Percentiles rank a stretch among this genome's conserved stretches.
Conservation (phyloP, 2,113 vertebrate species). For the Mellivora capensis region DNA sequence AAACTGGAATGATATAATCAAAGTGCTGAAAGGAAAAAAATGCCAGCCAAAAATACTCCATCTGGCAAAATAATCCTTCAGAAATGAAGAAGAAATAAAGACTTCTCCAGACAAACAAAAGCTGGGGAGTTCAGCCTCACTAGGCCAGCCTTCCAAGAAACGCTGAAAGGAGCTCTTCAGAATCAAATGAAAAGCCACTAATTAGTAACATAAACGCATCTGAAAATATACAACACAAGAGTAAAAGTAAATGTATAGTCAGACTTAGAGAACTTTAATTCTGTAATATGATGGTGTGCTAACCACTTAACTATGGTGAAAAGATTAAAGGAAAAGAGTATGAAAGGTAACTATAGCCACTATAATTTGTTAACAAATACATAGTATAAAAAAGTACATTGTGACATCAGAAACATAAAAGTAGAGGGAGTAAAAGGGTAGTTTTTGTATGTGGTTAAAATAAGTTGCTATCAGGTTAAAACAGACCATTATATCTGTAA, state of each 20-base stretch:
- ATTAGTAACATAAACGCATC: neutral
- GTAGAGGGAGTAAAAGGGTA: neutral
- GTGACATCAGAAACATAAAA: neutral
- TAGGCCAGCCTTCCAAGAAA: neutral
- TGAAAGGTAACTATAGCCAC: neutral
- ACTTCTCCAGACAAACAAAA: neutral
- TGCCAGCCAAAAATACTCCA: neutral
- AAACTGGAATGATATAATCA: neutral
- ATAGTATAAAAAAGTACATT: neutral
- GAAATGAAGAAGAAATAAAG: neutral
- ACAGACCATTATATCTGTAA: neutral
- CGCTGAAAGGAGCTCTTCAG: neutral
- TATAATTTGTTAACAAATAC: neutral
- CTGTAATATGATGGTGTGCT: neutral
- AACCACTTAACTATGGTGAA: neutral
- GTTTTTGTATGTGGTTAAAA: neutral
- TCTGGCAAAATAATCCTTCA: neutral
- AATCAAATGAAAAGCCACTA: neutral
- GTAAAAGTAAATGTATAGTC: neutral
- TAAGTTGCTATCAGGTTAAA: neutral
- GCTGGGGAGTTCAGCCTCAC: neutral
- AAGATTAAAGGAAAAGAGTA: neutral
- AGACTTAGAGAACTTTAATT: neutral
- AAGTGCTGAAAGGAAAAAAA: neutral
- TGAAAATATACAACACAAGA: neutral